These are phyloP conservation scores for Hydrolagus colliei DNA, from an alignment of 2,797 vertebrate genomes.

Conservation along the genomic window DNA sequence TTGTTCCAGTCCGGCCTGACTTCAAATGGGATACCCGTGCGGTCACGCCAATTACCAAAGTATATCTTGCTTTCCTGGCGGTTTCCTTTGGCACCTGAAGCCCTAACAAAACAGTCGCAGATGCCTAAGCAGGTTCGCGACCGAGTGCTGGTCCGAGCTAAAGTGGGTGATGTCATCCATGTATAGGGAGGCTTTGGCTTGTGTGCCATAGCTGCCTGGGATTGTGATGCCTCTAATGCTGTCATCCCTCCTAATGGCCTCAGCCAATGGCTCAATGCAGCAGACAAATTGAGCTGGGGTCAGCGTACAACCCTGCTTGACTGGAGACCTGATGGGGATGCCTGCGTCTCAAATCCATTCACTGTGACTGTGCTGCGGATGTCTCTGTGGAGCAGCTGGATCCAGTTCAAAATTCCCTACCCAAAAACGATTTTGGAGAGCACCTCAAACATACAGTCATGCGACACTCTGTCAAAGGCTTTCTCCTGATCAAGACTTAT, in stretches of 20 bases:
- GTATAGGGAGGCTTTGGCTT: not conserved
- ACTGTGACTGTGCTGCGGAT: not conserved
- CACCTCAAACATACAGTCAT: not conserved
- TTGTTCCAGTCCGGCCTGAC: too few species aligned
- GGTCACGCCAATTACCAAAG: too few species aligned
- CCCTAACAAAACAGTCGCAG: too few species aligned
- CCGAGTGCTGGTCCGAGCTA: not conserved
- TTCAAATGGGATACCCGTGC: too few species aligned
- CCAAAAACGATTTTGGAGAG: not conserved
- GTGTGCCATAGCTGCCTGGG: not conserved
- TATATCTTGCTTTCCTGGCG: too few species aligned
- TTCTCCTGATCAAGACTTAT: not conserved
- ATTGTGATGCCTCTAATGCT: not conserved
- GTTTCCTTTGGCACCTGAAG: too few species aligned
- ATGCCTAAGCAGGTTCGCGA: too few species aligned
- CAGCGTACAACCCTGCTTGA: not conserved
- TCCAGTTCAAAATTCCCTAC: not conserved
- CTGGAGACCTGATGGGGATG: not conserved
- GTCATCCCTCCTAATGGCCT: not conserved
- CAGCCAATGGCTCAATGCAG: not conserved
- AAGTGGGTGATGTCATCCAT: not conserved
- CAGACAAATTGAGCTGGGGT: not conserved
- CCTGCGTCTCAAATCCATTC: too few species aligned
- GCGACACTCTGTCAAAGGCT: not conserved
- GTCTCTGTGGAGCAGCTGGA: not conserved